Percentiles rank a stretch among this genome's conserved stretches.
Conservation (phyloP, 2,113 vertebrate genomes). For the Entomyzon cyanotis region DNA sequence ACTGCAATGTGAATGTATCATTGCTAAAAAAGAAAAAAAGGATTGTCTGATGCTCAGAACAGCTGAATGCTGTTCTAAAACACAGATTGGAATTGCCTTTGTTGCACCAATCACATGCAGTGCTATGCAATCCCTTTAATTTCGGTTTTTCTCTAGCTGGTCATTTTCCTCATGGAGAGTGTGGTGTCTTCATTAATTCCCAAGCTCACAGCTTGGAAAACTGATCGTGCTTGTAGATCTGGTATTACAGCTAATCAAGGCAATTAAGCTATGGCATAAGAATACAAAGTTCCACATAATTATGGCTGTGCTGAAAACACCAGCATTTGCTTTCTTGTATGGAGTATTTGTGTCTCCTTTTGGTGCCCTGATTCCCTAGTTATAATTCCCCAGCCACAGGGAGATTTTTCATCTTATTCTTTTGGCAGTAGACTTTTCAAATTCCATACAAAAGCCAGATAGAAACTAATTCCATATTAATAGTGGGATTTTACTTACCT, state of each 20-base stretch:
- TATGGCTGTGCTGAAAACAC: neutral
- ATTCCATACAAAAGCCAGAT: neutral
- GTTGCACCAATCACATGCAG: neutral
- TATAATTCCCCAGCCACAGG: neutral
- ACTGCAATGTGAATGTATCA: neutral
- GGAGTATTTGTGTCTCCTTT: neutral
- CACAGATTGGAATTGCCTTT: neutral
- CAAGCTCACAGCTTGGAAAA: neutral
- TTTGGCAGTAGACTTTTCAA: neutral
- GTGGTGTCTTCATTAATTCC: neutral
- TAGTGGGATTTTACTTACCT: neutral
- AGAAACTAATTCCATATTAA: neutral
- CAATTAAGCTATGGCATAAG: neutral
- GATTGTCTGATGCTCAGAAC: neutral
- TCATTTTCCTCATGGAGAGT: neutral
- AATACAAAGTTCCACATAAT: neutral
- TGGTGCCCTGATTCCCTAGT: neutral
- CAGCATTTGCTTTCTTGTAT: neutral
- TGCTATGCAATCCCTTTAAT: neutral
- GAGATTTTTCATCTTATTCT: neutral
- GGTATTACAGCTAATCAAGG: neutral
- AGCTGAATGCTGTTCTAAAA: neutral
- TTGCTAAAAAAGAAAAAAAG: neutral
- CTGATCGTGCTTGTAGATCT: neutral
- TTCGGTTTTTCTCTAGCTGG: neutral